A percentile compares a stretch with the other conserved stretches of the same genome.
These are phyloP conservation scores for Aethes cnicana DNA, from an alignment of 2,888 invertebrate genomes.

Conservation along the genomic window DNA sequence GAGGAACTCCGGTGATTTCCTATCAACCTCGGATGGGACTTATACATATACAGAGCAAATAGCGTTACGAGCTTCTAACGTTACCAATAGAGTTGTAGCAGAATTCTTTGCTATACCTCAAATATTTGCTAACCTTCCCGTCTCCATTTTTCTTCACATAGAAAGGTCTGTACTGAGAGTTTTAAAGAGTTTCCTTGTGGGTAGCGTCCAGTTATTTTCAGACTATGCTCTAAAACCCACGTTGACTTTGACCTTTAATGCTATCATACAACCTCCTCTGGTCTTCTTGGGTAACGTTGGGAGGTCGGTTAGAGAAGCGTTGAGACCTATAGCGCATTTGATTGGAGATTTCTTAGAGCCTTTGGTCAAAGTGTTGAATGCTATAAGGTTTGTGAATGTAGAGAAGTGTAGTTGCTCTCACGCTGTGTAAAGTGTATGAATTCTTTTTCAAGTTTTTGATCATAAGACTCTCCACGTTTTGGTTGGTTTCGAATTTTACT, in stretches of 20 bases:
- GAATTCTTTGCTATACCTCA: constrained; percentile 13
- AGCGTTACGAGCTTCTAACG: background rate
- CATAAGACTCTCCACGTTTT: no score
- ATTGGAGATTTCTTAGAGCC: constrained; percentile 18
- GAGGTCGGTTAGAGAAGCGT: constrained; percentile 4
- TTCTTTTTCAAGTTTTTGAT: no score
- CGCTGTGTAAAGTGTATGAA: constrained; percentile 1
- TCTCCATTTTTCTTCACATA: constrained; percentile 1
- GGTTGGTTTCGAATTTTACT: no score
- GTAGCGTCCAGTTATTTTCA: constrained; percentile 20
- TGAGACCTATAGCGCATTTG: constrained; percentile 3
- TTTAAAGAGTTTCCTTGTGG: background rate
- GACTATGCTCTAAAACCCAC: constrained; percentile 15
- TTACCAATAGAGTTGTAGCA: constrained; percentile 8
- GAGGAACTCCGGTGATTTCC: background rate
- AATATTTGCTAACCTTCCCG: constrained; percentile 2
- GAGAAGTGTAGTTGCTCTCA: constrained; percentile 9
- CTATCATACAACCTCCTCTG: constrained; percentile 19
- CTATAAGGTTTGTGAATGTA: constrained; percentile 14
- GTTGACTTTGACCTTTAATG: constrained; percentile 11
- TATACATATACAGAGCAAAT: constrained; percentile 15
- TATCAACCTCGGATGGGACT: constrained; percentile 3
- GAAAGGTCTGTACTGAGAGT: constrained; percentile 11
- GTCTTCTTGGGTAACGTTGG: constrained; percentile 12
- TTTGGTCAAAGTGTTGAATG: constrained; percentile 11